Base-by-base conservation (phyloP, 2,797 vertebrate species). In the Mus spretus region DNA sequence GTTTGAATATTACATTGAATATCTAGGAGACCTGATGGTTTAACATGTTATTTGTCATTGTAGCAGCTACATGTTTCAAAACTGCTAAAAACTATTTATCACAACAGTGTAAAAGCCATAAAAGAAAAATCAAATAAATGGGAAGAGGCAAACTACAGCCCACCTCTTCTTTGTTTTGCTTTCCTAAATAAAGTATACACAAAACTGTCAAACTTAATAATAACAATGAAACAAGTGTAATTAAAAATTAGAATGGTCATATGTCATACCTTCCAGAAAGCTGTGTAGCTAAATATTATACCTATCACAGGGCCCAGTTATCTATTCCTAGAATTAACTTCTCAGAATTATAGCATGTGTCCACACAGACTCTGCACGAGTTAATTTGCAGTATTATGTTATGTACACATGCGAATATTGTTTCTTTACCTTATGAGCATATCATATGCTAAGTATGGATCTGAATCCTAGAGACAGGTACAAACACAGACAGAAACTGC, bases 161-260 rank as follows among this genome's bases (percentile, higher is more conserved):
- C 26, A 80, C 31, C 10, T 53, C 34, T 47, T 65, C 4, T 14
- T 65, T 19, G 2, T 15, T 40, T 5, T 34, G 40, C 26, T 59
- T 34, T n/a, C 85, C 50, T 90, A 75, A 59, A 17, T 83, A 61
- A 94, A 82, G 72, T 77, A 24, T 74, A 40, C 75, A 94, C 61
- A 63, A 80, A 93, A 63, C 15, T 92, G 37, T 7, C 74, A 92
- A 94, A 77, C 11, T 44, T 65, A 67, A 53, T 77, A 44, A 55
- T 65, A 70, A 79, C 28, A 88, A 74, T 24, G 88, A 91, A 63
- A 63, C 65, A 70, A 91, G 81, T 50, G 2, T 20, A 40, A 20
- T 78, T 61, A 85, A 95, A 93, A 80, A 19, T 53, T 22, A 85
- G 47, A 79, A 40, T 80, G 90, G 67, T 70, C 79, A 79, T 47